Evolutionary conservation across 2,888 invertebrate genomes (phyloP), one percentile per base, ranked within the genome.

Genomic region (Amiota mariae): DNA sequence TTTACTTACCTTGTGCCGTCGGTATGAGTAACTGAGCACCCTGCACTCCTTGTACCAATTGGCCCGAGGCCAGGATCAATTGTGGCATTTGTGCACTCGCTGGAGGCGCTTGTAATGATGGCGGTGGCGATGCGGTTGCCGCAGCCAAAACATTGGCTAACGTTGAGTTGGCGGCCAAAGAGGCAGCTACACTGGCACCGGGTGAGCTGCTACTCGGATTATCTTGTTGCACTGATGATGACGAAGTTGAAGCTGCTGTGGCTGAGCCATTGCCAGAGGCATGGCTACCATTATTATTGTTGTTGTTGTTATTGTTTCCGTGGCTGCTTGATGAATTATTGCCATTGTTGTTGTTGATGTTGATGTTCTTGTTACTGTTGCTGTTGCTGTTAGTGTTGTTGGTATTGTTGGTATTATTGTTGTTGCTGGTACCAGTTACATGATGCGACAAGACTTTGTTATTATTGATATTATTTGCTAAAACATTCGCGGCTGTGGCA

Each of bases 21-120:
- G 98, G 98, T 91, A 98, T 98, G 85, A 98, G 93, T 74, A 98
- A 93, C 89, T 98, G 98, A 66, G 97, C 97, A 13, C 97, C 97
- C 90, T 97, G 97, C 82, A 97, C 96, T 80, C 97, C 97, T 90
- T 97, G 97, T 75, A 96, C 95, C 87, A 97, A 93, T 90, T 97
- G 97, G 72, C 97, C 97, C 75, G 96, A 96, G 76, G 97, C 96
- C 82, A 97, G 92, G 88, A 97, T 96, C 84, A 97, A 94, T 91
- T 97, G 97, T 76, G 97, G 97, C 94, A 97, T 96, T 85, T 90
- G 90, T 72, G 88, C 84, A 78, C 88, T 88, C 61, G 87, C 82
- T 76, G 87, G 82, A 64, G 88, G 87, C 73, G 89, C 81, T 72
- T 87, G 87, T 20, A 88, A 76, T 71, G 84, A 79, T 71, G 89